Conservation (phyloP, 2,113 vertebrate genomes). For the Heloderma charlesbogerti region DNA sequence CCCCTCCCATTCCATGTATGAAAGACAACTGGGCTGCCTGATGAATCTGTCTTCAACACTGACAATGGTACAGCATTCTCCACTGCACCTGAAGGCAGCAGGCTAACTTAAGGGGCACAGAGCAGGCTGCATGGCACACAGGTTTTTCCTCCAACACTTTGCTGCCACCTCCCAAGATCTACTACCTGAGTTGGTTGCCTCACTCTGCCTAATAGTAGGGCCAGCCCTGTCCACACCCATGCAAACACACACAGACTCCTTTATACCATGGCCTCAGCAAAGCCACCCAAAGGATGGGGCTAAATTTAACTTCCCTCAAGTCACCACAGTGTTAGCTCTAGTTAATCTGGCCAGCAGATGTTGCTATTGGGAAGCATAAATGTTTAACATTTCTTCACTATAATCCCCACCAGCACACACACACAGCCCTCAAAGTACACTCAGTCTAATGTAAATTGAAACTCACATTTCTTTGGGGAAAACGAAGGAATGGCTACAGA, state of each 20-base stretch:
- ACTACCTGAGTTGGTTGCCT: no score
- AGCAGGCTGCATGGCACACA: no score
- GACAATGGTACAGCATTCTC: no score
- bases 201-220: no score
- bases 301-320: neutral
- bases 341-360: constrained; percentile 13
- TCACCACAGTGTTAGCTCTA: neutral
- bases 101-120: no score
- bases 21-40: no score
- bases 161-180: no score
- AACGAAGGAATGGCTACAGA: neutral
- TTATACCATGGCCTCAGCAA: neutral
- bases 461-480: no score
- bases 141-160: no score
- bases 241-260: neutral
- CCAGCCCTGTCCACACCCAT: neutral
- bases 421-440: neutral
- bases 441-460: neutral
- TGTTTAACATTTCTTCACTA: neutral
- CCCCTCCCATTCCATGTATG: no score
- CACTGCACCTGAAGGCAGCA: no score
- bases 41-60: no score
- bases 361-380: constrained; percentile 26
- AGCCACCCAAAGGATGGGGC: neutral
- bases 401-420: neutral